A percentile compares a stretch with the other conserved stretches of the same genome.
These are phyloP conservation scores for Sphaerophoria rueppellii DNA, from an alignment of 2,888 invertebrate species.

Conservation along the genomic window DNA sequence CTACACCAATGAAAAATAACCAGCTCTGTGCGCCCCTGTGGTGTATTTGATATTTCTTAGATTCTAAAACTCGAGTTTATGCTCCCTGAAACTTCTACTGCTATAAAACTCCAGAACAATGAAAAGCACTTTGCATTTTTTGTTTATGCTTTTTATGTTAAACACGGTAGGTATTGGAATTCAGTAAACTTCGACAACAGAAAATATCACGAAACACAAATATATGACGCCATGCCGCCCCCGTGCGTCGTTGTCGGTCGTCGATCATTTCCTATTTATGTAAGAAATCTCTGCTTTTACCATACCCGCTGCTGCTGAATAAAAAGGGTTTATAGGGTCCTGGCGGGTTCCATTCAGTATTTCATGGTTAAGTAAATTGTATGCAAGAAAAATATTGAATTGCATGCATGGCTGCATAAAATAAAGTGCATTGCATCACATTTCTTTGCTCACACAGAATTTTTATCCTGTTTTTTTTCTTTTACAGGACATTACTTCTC, in stretches of 20 bases:
- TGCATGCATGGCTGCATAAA: slow-evolving; percentile 70
- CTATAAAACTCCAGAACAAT: background rate
- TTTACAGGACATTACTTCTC: slow-evolving; percentile 27
- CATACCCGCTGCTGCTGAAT: too few species aligned
- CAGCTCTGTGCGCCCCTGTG: too few species aligned
- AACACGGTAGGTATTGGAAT: slow-evolving; percentile 10
- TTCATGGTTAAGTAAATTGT: slow-evolving; percentile 71
- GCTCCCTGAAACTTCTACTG: background rate
- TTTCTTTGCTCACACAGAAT: background rate
- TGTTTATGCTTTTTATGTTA: slow-evolving; percentile 9
- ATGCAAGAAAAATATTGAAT: slow-evolving; percentile 72
- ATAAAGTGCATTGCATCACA: slow-evolving; percentile 66
- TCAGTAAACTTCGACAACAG: slow-evolving; percentile 21
- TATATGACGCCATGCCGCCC: background rate
- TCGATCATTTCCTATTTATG: slow-evolving; percentile 39
- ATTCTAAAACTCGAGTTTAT: too few species aligned
- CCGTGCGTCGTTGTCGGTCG: slow-evolving; percentile 8
- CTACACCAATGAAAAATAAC: too few species aligned
- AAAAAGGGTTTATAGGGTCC: too few species aligned
- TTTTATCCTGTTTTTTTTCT: background rate
- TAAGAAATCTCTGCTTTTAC: background rate
- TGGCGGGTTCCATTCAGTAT: slow-evolving; percentile 50
- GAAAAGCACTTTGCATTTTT: slow-evolving; percentile 17
- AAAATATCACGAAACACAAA: slow-evolving; percentile 6
- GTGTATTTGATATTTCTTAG: too few species aligned